Conservation (phyloP, 2,113 vertebrate genomes). For the Scomber japonicus region DNA sequence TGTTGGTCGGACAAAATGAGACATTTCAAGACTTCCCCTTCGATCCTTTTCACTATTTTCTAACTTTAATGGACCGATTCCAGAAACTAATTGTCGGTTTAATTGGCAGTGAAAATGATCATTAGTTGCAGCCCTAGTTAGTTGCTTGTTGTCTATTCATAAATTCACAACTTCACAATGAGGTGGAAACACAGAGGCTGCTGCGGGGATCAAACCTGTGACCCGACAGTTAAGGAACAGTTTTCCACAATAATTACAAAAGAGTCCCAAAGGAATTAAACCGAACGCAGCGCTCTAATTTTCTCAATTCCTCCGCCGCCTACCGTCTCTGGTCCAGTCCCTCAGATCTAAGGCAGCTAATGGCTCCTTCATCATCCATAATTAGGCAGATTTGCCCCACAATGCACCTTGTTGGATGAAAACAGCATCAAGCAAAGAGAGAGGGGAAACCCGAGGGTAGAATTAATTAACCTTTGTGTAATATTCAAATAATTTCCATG, state of each 20-base stretch:
- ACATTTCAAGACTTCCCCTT: not conserved
- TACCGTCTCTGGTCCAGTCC: conserved; percentile 39
- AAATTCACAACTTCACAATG: not conserved
- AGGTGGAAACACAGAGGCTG: not conserved
- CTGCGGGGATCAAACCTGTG: conserved; percentile 6
- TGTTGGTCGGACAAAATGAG: too few relatives aligned
- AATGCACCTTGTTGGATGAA: conserved; percentile 75
- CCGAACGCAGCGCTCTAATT: conserved; percentile 17
- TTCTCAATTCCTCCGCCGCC: conserved; percentile 28
- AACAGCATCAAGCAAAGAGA: conserved; percentile 31
- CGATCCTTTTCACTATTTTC: not conserved
- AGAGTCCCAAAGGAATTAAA: conserved; percentile 39
- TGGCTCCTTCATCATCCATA: conserved; percentile 75
- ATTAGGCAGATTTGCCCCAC: conserved; percentile 75
- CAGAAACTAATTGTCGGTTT: not conserved
- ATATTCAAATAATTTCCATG: conserved; percentile 62
- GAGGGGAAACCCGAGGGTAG: conserved; percentile 28
- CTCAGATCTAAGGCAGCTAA: conserved; percentile 57
- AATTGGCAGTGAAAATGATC: not conserved
- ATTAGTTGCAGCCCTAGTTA: not conserved
- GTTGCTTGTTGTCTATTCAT: not conserved
- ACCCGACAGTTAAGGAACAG: conserved; percentile 34
- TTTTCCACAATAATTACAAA: conserved; percentile 27
- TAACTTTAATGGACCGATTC: too few relatives aligned
- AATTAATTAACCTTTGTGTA: conserved; percentile 67